Evolutionary conservation across 2,797 vertebrate species (phyloP).

Genomic region (Luscinia megarhynchos): DNA sequence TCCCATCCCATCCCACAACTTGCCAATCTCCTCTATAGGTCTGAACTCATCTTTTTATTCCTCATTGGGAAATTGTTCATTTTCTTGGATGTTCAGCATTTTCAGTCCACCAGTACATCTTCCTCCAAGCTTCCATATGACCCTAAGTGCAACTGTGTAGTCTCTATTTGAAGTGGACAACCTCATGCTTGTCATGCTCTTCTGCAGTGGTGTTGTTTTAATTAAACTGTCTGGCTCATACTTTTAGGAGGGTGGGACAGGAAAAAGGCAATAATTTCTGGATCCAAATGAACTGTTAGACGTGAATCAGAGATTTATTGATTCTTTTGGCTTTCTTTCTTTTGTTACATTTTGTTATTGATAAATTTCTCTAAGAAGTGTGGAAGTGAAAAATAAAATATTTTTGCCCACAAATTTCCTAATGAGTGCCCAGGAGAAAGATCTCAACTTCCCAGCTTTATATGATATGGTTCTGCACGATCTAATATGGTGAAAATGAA

Average conservation of each 20-base stretch:
- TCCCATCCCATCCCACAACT: neutral
- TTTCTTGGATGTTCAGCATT: neutral
- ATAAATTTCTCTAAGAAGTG: neutral
- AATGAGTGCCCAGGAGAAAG: neutral
- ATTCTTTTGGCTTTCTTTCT: neutral
- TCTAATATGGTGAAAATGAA: constrained; percentile 40
- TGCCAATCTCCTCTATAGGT: neutral
- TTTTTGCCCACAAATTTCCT: neutral
- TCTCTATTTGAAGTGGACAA: too few species aligned
- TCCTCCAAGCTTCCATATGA: neutral
- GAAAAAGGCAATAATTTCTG: neutral
- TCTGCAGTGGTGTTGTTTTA: neutral
- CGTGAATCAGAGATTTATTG: neutral
- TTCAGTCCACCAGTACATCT: neutral
- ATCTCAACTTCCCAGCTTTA: neutral
- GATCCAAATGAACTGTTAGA: neutral
- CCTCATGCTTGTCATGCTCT: neutral
- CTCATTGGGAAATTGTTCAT: neutral
- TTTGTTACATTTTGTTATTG: neutral
- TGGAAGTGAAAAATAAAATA: neutral
- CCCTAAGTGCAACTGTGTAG: too few species aligned
- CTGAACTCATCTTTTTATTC: neutral
- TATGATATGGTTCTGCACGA: neutral
- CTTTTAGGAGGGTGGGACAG: neutral
- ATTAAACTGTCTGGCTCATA: neutral